Percentiles rank a stretch among this genome's conserved stretches.
phyloP scores from a whole-genome alignment of 1,140 invertebrate genomes.

The Eurytemora carolleeae region DNA sequence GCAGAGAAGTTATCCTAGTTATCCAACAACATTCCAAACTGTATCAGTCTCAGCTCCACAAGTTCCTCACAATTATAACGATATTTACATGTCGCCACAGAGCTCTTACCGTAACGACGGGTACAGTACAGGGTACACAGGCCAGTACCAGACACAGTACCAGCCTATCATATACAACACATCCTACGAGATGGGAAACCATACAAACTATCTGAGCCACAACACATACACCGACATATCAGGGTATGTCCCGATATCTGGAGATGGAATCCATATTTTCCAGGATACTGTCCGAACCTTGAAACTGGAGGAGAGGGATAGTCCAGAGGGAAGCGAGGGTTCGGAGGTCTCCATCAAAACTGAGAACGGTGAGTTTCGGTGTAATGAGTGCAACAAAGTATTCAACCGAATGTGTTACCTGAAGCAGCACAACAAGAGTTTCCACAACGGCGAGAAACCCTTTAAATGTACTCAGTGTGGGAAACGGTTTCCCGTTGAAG shows the following conservation, averaged over 20 bases:
- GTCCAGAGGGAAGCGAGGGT: conserved; percentile 18
- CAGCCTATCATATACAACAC: not conserved
- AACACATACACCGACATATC: not conserved
- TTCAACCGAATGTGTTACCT: conserved; percentile 70
- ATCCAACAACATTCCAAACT: not conserved
- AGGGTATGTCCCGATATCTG: not conserved
- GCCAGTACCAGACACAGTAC: not conserved
- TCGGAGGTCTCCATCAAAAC: conserved; percentile 17
- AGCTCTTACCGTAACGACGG: too few species aligned
- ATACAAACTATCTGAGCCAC: not conserved
- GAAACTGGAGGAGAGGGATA: conserved; percentile 14
- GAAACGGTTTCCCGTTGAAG: conserved; percentile 49
- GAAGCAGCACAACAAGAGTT: conserved; percentile 67
- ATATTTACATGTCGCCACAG: too few species aligned
- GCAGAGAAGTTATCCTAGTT: not conserved
- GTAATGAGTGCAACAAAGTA: conserved; percentile 55
- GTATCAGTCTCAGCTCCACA: conserved; percentile 1
- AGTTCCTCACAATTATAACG: too few species aligned
- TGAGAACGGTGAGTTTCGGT: conserved; percentile 39
- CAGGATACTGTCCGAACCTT: conserved; percentile 16
- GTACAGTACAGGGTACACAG: too few species aligned
- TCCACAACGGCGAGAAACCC: conserved; percentile 61
- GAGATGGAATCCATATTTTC: conserved; percentile 21
- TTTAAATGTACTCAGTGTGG: conserved; percentile 63
- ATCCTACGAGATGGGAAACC: not conserved